These are phyloP conservation scores for Brienomyrus brachyistius DNA, from an alignment of 2,113 vertebrate genomes.

Conservation along the genomic window DNA sequence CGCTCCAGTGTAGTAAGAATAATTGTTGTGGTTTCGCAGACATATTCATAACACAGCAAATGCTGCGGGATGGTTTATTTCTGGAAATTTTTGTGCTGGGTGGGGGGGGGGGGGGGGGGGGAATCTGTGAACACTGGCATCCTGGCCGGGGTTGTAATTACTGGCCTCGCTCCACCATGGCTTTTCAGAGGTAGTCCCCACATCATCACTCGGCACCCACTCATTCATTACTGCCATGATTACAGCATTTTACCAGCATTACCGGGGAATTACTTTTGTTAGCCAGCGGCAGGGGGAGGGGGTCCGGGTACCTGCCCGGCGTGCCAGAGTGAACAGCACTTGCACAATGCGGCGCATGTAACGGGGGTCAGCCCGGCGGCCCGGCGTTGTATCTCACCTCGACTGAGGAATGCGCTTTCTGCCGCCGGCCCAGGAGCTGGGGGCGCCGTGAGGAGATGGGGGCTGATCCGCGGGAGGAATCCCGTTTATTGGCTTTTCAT, in stretches of 20 bases:
- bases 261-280: slow-evolving; percentile 6
- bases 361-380: too few relatives aligned
- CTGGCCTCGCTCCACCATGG: neutral
- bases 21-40: neutral
- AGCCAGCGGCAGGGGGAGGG: neutral
- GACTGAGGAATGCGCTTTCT: neutral
- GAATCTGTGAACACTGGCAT: neutral
- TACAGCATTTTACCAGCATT: slow-evolving; percentile 4
- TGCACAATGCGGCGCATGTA: neutral
- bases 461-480: neutral
- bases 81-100: neutral
- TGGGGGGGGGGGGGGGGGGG: too few relatives aligned
- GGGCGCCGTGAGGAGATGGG: neutral
- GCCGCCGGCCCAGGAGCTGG: neutral
- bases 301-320: neutral
- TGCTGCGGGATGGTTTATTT: neutral
- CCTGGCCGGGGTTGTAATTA: neutral
- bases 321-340: neutral
- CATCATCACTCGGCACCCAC: neutral
- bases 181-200: neutral
- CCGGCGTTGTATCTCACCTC: neutral
- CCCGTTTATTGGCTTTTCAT: neutral
- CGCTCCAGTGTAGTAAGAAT: neutral
- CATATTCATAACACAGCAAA: neutral
- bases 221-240: neutral